Evolutionary conservation across 2,888 invertebrate species (phyloP).

Genomic region (Pecten maximus): DNA sequence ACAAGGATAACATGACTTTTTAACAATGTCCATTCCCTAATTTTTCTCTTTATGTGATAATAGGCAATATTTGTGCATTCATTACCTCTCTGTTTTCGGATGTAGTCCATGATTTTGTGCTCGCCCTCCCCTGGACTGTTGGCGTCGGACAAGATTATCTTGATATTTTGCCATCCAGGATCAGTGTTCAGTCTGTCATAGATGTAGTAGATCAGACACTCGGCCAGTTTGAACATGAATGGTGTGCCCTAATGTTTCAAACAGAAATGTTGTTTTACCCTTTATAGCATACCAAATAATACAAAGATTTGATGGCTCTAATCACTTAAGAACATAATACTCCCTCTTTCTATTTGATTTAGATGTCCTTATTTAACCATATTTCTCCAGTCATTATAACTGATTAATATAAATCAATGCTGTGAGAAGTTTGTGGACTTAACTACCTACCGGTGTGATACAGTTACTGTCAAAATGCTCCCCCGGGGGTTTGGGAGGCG

Average conservation of each 20-base stretch:
- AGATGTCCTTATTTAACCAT: no score
- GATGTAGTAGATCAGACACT: constrained; percentile 91
- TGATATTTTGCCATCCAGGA: constrained; percentile 96
- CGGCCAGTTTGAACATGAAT: constrained; percentile 94
- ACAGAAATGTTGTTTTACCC: background rate
- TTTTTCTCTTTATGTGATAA: background rate
- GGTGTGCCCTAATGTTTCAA: constrained; percentile 90
- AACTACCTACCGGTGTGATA: constrained; percentile 91
- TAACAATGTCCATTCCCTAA: no score
- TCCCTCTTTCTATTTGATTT: no score
- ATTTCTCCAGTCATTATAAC: background rate
- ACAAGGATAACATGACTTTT: no score
- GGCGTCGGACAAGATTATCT: constrained; percentile 97
- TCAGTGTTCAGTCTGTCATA: constrained; percentile 95
- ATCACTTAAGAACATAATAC: no score
- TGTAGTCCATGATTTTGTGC: constrained; percentile 99
- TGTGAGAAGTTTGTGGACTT: background rate
- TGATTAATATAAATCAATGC: background rate
- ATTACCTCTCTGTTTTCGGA: constrained; percentile 94
- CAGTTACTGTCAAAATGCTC: constrained; percentile 99
- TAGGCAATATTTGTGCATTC: no score
- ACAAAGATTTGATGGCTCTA: no score
- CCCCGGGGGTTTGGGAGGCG: constrained; percentile 90
- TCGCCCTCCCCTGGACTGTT: constrained; percentile 92
- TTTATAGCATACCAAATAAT: background rate